phyloP scores from a whole-genome alignment of 2,113 vertebrate species.

The Eleginops maclovinus region DNA sequence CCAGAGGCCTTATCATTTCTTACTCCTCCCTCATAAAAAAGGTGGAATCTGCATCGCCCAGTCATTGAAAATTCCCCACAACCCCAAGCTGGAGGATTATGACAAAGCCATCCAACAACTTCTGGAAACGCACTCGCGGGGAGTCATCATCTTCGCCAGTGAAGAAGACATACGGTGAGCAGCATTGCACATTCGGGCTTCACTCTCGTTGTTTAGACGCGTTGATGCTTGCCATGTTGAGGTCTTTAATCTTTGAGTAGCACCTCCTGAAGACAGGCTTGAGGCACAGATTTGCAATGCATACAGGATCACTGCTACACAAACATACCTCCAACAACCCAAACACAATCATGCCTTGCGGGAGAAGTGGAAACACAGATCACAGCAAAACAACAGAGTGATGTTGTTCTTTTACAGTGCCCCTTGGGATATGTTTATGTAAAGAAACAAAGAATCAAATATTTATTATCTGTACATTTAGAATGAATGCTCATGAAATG shows the following conservation, averaged over 20 bases:
- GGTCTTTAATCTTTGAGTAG: constrained; percentile 70
- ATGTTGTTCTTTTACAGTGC: constrained; percentile 67
- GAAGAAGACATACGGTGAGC: constrained; percentile 94
- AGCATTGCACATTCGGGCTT: constrained; percentile 25
- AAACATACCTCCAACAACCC: constrained; percentile 72
- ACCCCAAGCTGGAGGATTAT: constrained; percentile 90
- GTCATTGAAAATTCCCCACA: constrained; percentile 94
- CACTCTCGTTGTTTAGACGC: constrained; percentile 28
- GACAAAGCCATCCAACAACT: constrained; percentile 92
- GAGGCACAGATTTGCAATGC: constrained; percentile 62
- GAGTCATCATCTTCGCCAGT: constrained; percentile 92
- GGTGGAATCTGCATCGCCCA: constrained; percentile 96
- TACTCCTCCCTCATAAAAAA: constrained; percentile 71
- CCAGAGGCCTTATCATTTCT: constrained; percentile 64
- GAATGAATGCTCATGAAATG: constrained; percentile 8
- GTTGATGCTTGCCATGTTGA: constrained; percentile 52
- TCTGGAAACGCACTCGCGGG: constrained; percentile 91
- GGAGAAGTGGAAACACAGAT: constrained; percentile 58
- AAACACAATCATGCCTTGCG: constrained; percentile 65
- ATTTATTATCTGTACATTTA: constrained; percentile 50
- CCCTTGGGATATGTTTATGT: constrained; percentile 43
- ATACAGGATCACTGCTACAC: constrained; percentile 38
- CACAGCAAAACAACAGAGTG: constrained; percentile 46
- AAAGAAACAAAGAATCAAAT: constrained; percentile 58
- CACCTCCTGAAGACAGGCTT: constrained; percentile 63